Percentiles rank a stretch among this genome's conserved stretches.
phyloP scores from a whole-genome alignment of 23 tunicate species.

The Halocynthia aurantium region DNA sequence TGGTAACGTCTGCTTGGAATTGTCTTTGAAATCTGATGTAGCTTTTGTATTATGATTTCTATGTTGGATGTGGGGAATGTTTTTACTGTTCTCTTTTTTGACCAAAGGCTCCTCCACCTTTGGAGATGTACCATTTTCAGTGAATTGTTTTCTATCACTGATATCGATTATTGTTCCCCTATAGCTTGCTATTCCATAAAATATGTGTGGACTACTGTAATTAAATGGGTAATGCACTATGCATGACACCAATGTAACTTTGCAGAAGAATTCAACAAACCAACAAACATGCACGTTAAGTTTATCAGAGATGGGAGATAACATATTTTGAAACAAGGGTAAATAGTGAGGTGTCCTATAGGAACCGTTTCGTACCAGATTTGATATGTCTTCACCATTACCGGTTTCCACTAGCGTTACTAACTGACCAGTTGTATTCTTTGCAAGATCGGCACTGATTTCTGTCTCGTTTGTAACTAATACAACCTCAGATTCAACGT shows the following conservation, averaged over 20 bases:
- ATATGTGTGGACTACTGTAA: not conserved
- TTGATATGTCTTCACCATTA: slow-evolving; percentile 38
- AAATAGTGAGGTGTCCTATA: slow-evolving; percentile 2
- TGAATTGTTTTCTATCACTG: no score
- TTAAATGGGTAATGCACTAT: slow-evolving; percentile 20
- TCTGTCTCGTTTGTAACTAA: slow-evolving; percentile 65
- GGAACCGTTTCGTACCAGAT: not conserved
- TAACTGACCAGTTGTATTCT: not conserved
- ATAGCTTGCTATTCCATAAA: no score
- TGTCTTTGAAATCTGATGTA: no score
- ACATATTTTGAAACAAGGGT: slow-evolving; percentile 6
- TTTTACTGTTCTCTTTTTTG: no score
- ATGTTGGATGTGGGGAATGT: no score
- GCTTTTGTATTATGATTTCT: no score
- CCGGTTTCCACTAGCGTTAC: slow-evolving; percentile 67
- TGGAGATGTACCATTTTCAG: no score
- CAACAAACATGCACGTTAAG: slow-evolving; percentile 75
- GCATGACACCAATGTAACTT: slow-evolving; percentile 17
- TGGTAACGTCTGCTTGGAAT: no score
- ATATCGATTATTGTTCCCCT: no score
- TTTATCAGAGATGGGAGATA: slow-evolving; percentile 7
- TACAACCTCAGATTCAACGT: slow-evolving; percentile 69
- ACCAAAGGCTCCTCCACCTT: no score
- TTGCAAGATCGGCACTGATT: slow-evolving; percentile 2
- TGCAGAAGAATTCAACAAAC: slow-evolving; percentile 92